Base-by-base conservation (phyloP, 2,888 invertebrate species). In the Geotrupes spiniger region DNA sequence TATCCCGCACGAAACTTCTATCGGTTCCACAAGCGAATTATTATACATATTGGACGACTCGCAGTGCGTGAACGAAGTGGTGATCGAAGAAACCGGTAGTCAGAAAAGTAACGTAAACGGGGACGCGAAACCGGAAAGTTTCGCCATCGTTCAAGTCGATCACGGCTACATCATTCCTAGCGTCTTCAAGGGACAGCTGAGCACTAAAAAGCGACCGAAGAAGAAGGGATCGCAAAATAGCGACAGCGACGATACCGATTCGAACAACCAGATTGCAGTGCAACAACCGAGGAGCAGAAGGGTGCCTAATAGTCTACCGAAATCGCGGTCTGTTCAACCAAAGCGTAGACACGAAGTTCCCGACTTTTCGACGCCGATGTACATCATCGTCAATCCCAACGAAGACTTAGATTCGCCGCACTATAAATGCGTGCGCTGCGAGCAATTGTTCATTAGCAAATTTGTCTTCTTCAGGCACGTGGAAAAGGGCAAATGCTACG, bases 401-500 rank as follows among this genome's bases (percentile, higher is more conserved):
- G 65, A 65, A 2, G 71, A 71, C 9, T 59, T 72, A 1, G 69
- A 70, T 25, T 58, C 66, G 6, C 56, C 62, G 1, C 72, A 71
- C 53, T 73, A 63, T 49, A 72, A 71, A 52, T 73, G 73, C 54
- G 52, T 69, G 45, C 60, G 72, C 5, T 73, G 73, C 54, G 72
- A 73, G 51, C 73, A 73, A 43, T 53, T 73, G 36, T 73, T 73
- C 52, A 73, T 73, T 28, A 73, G 63, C 51, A 72, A 71, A 53
- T 69, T 71, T 46, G 69, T 64, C 2, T 73, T 72, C 55, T 70
- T 66, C 52, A 58, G 72, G 14, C 73, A 73, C 49, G 68, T 72
- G 2, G 73, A 73, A 44, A 73, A 73, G 46, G 73, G 73, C 3
- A 72, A 72, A 57, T 73, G 73, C 52, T 72, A 64, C 54, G 65